Base-by-base conservation (phyloP, 2,797 vertebrate species). In the Pantherophis alleghaniensis region DNA sequence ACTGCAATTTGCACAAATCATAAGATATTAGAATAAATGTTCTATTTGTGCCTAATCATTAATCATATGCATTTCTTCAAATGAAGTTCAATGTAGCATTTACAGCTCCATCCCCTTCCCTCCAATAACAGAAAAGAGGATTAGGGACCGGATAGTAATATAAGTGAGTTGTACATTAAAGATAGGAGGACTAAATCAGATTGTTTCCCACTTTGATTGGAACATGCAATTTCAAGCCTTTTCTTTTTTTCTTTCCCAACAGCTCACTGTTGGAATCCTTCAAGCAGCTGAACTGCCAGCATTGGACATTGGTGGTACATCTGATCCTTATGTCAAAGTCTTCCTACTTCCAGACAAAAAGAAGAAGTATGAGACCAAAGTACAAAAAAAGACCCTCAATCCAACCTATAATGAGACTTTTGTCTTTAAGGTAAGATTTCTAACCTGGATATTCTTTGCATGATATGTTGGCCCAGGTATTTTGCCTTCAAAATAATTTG, bases 281-380 rank as follows among this genome's bases (percentile, higher is more conserved):
- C 99, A 99, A 98, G 99, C 99, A 0, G 99, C 99, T 0, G 99
- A 99, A 51, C 98, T 99, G 90, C 98, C 99, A 5, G 99, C 99
- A 69, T 97, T 99, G 98, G 99, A 99, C 97, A 99, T 99, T 93
- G 99, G 99, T 0, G 99, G 99, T 95, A 99, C 99, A 16, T 99
- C 99, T 0, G 99, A 99, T 95, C 99, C 99, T 0, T 99, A 99
- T 0, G 99, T 99, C 94, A 99, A 99, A 95, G 98, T 99, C 94
- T 99, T 98, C 92, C 98, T 99, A 86, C 98, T 99, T 87, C 99
- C 99, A 0, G 99, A 99, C 97, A 99, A 99, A 97, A 99, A 99
- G 97, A 99, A 99, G 94, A 99, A 99, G 96, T 99, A 97, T 0
- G 99, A 99, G 97, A 99, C 99, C 94, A 99, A 99, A 97, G 99